Evolutionary conservation across 2,797 vertebrate genomes (phyloP).

Genomic region (Sebastes minor): DNA sequence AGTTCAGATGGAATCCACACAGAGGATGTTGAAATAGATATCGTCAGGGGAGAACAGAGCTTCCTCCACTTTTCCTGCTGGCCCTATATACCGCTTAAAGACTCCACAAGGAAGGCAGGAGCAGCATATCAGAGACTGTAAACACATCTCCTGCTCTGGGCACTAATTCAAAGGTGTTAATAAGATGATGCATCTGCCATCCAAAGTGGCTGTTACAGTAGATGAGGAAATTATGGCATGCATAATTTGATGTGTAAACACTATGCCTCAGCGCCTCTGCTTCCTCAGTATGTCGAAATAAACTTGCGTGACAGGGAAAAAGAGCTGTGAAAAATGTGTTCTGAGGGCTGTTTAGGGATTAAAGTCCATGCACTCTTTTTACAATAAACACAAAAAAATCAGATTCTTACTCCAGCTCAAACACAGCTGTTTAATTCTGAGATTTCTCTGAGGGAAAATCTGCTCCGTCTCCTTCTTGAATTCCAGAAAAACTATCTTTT

Average conservation of each 20-base stretch:
- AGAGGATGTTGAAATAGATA: constrained; percentile 70
- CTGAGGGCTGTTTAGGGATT: not conserved
- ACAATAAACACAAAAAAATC: constrained; percentile 7
- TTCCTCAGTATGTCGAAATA: constrained; percentile 8
- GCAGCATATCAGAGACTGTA: not conserved
- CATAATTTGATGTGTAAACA: constrained; percentile 46
- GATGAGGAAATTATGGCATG: constrained; percentile 15
- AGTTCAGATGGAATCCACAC: constrained; percentile 76
- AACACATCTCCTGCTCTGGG: not conserved
- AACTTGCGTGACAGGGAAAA: constrained; percentile 16
- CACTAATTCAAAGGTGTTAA: constrained; percentile 42
- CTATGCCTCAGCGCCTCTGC: not conserved
- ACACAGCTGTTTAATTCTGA: not conserved
- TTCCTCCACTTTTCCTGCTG: constrained; percentile 29
- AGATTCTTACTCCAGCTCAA: not conserved
- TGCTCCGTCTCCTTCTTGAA: constrained; percentile 20
- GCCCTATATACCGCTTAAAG: not conserved
- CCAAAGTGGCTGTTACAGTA: constrained; percentile 19
- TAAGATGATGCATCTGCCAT: constrained; percentile 27
- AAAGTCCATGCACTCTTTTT: not conserved
- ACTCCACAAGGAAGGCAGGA: constrained; percentile 3
- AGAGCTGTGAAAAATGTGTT: not conserved
- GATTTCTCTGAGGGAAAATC: not conserved
- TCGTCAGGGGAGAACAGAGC: constrained; percentile 54
- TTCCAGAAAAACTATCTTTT: constrained; percentile 1